Base-by-base conservation (phyloP, 2,888 invertebrate species). In the Cosmorhoe ocellata region DNA sequence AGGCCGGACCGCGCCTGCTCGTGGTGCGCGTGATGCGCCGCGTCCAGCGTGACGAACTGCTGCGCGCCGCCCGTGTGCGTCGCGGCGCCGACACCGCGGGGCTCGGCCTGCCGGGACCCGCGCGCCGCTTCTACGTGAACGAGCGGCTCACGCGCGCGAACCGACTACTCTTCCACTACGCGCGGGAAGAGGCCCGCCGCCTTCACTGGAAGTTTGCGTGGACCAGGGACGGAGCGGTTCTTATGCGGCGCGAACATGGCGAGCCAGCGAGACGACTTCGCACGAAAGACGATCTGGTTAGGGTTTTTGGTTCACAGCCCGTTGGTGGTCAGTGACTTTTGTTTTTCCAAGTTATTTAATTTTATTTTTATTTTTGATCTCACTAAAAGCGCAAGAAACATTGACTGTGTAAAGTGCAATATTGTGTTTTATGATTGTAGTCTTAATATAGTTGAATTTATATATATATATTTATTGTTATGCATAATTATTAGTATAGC, bases 121-220 rank as follows among this genome's bases (percentile, higher is more conserved):
- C 47, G n/a, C 37, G 51, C 7, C 46, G 36, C 0, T 45, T 59
- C 26, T 57, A 45, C 22, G 14, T 45, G 0, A 45, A 45, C 10
- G 45, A 45, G 26, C 30, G 45, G 10, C 44, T 44, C 3, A 44
- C 44, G 4, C 34, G 26, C 11, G 28, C 9, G 7, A 44, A 44
- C 24, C 31, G 45, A 2, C 13, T 38, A 14, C 27, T 45, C 1
- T 45, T 38, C 32, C 11, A 22, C 1, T 22, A 22, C 3, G 26
- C 37, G n/a, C 13, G 45, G 3, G 26, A 26, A 9, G 27, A 24
- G 10, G 6, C 41, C 12, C 42, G 42, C 14, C 42, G 42, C 0
- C 33, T 42, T 0, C 26, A 24, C 7, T 42, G 33, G 33, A 33
- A 27, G 26, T 42, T 42, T 26, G 42, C 24, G 13, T 42, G 42